Percentiles rank a stretch among this genome's conserved stretches.
Conservation (phyloP, 2,113 vertebrate species). For the Xenus cinereus region DNA sequence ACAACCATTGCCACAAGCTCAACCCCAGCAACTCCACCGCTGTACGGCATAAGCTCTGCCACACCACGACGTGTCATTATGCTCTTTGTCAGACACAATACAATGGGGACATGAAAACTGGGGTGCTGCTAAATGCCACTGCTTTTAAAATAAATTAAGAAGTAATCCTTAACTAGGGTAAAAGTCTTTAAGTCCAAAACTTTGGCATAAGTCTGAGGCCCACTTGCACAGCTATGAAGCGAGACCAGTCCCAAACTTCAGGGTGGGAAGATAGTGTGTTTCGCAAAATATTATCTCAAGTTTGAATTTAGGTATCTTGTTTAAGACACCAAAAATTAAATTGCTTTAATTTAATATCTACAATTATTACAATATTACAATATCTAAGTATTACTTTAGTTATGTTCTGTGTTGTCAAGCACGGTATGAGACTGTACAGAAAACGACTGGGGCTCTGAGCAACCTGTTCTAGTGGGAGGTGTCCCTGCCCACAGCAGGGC, state of each 20-base stretch:
- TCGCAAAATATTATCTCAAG: neutral
- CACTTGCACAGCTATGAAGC: too few relatives aligned
- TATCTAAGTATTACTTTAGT: neutral
- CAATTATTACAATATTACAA: neutral
- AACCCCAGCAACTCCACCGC: fast-evolving
- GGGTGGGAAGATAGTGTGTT: neutral
- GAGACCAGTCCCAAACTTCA: neutral
- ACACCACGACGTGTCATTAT: neutral
- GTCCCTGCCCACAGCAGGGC: neutral
- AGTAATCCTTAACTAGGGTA: neutral
- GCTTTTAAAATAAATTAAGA: neutral
- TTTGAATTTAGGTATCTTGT: neutral
- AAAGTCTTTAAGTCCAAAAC: neutral
- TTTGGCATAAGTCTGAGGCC: neutral
- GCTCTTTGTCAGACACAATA: neutral
- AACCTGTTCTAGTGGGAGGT: neutral
- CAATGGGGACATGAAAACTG: fast-evolving
- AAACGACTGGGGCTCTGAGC: neutral
- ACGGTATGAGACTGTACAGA: neutral
- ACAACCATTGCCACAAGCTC: fast-evolving
- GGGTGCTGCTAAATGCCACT: neutral
- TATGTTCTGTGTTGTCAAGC: neutral
- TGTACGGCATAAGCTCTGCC: fast-evolving
- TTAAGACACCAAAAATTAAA: neutral
- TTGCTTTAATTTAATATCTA: neutral